Conservation (phyloP, 2,888 invertebrate species). For the Athrips mouffetella region DNA sequence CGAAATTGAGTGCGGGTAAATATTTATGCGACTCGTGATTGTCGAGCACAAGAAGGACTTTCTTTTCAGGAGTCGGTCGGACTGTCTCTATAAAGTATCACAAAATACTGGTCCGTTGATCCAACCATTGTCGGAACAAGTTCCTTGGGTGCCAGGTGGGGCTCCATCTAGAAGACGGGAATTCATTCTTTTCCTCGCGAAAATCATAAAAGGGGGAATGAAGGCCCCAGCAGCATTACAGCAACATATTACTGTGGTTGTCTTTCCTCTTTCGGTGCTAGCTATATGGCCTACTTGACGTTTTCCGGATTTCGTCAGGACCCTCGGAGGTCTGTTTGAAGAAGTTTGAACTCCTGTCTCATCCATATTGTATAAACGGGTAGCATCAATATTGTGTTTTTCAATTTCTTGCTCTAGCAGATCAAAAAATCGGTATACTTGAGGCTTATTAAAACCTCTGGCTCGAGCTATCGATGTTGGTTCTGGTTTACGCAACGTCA, state of each 20-base stretch:
- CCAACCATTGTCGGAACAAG: constrained; percentile 25
- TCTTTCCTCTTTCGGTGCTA: neutral
- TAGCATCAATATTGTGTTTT: constrained; percentile 10
- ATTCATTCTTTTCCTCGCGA: constrained; percentile 15
- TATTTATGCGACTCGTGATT: constrained; percentile 21
- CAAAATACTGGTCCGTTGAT: constrained; percentile 24
- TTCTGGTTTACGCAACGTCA: constrained; percentile 14
- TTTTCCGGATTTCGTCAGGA: constrained; percentile 1
- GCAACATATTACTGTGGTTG: constrained; percentile 16
- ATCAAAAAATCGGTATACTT: constrained; percentile 14
- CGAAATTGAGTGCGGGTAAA: constrained; percentile 19
- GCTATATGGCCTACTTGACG: constrained; percentile 6
- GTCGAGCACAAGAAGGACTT: constrained; percentile 17
- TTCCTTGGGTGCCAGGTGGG: constrained; percentile 25
- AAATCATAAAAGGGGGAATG: constrained; percentile 23
- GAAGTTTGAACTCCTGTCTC: constrained; percentile 12
- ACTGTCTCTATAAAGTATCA: constrained; percentile 19
- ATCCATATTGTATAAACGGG: constrained; percentile 14
- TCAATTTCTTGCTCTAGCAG: constrained; percentile 2
- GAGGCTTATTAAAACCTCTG: constrained; percentile 15
- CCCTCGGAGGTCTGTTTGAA: neutral
- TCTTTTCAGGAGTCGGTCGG: constrained; percentile 11
- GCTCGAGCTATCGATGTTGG: constrained; percentile 17
- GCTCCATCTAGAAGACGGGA: constrained; percentile 28
- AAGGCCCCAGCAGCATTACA: constrained; percentile 25